A percentile compares a stretch with the other conserved stretches of the same genome.
Conservation (phyloP, 1,140 invertebrate species). For the Pseudachorutes palmiensis region DNA sequence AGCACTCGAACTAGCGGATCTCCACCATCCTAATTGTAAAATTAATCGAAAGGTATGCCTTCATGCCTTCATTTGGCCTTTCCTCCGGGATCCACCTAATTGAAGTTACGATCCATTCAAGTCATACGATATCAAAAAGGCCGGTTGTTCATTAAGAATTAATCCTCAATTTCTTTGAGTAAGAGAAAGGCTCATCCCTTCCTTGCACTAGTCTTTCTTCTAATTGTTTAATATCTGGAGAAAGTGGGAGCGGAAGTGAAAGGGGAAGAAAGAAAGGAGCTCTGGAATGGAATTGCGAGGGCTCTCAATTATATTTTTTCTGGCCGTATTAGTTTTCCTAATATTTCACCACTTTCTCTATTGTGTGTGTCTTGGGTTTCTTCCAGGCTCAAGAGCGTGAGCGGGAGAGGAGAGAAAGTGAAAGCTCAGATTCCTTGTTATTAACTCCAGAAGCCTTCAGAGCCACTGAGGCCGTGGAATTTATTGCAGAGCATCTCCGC, state of each 20-base stretch:
- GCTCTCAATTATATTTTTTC: neutral
- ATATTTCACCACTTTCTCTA: neutral
- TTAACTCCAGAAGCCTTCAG: constrained; percentile 81
- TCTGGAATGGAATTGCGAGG: constrained; percentile 1
- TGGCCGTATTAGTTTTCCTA: constrained; percentile 5
- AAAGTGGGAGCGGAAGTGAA: constrained; percentile 5
- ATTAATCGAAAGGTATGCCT: constrained; percentile 73
- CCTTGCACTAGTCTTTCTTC: neutral
- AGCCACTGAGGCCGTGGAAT: constrained; percentile 93
- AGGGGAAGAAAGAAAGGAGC: constrained; percentile 4
- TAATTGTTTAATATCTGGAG: constrained; percentile 10
- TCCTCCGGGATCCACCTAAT: neutral
- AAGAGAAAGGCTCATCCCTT: neutral
- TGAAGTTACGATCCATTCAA: neutral
- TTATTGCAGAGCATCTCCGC: constrained; percentile 93
- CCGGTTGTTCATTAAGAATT: constrained; percentile 12
- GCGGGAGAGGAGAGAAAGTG: constrained; percentile 67
- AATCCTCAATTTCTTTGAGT: neutral
- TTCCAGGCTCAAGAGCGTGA: constrained; percentile 39
- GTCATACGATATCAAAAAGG: too few species aligned
- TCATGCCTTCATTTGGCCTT: constrained; percentile 5
- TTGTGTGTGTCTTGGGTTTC: constrained; percentile 2
- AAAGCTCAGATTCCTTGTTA: constrained; percentile 79
- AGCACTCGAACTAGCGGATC: constrained; percentile 84
- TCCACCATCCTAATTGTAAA: constrained; percentile 92